Conservation (phyloP, 2,888 invertebrate species). For the Leptopilina syphax region DNA sequence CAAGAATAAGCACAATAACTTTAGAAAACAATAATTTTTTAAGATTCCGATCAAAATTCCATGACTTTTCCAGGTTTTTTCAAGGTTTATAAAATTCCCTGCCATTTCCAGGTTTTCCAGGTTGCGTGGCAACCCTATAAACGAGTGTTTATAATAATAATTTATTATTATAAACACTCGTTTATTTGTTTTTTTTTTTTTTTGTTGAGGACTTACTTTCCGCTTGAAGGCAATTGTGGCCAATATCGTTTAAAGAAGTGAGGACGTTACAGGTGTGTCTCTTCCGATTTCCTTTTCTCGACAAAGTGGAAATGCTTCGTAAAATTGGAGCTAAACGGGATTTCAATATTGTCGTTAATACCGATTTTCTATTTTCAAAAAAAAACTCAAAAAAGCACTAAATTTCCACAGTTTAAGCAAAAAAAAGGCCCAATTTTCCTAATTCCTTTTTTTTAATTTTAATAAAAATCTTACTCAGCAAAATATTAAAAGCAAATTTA, state of each 20-base stretch:
- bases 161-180: too few relatives aligned
- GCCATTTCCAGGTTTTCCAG: too few relatives aligned
- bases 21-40: too few relatives aligned
- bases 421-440: neutral
- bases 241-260: conserved; percentile 6
- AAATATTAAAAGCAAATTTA: neutral
- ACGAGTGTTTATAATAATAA: too few relatives aligned
- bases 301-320: conserved; percentile 31
- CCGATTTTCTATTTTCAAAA: neutral
- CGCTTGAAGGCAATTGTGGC: conserved; percentile 23
- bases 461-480: neutral
- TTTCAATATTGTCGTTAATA: conserved; percentile 24
- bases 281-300: conserved; percentile 39
- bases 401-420: neutral
- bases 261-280: conserved; percentile 41
- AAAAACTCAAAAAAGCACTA: neutral
- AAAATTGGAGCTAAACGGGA: conserved; percentile 24
- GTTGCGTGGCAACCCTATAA: too few relatives aligned
- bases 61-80: too few relatives aligned
- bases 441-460: too few relatives aligned
- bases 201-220: conserved; percentile 27
- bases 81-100: too few relatives aligned
- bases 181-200: neutral
- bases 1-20: too few relatives aligned
- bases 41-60: too few relatives aligned